Conservation (phyloP, 2,888 invertebrate species). For the Acronicta psi region DNA sequence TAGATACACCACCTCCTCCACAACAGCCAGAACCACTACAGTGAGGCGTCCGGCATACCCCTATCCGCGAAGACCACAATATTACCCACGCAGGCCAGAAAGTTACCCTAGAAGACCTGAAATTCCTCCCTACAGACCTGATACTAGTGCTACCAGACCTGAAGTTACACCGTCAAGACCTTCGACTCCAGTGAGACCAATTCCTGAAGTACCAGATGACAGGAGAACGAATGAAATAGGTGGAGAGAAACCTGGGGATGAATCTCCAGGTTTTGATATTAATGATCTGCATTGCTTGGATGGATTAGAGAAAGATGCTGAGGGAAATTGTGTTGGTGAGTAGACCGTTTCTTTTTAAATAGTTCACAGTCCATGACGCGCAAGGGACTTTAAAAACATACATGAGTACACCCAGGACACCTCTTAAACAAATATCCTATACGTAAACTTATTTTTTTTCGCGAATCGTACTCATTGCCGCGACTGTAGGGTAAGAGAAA, state of each 20-base stretch:
- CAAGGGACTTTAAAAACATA: no score
- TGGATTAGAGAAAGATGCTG: slow-evolving; percentile 87
- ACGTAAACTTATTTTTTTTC: no score
- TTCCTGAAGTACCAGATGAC: slow-evolving; percentile 38
- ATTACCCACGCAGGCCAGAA: slow-evolving; percentile 40
- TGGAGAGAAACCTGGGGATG: slow-evolving; percentile 34
- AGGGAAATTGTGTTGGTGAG: slow-evolving; percentile 90
- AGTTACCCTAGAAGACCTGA: slow-evolving; percentile 43
- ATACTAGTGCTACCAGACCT: slow-evolving; percentile 23
- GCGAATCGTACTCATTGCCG: no score
- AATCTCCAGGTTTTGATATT: slow-evolving; percentile 62
- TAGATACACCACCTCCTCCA: slow-evolving; percentile 10
- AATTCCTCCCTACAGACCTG: slow-evolving; percentile 35
- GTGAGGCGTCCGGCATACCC: slow-evolving; percentile 41
- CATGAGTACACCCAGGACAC: no score
- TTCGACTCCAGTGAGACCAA: slow-evolving; percentile 21
- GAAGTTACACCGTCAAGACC: slow-evolving; percentile 19
- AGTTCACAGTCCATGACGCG: no score
- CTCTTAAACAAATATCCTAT: no score
- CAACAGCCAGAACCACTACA: slow-evolving; percentile 44
- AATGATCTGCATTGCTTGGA: slow-evolving; percentile 79
- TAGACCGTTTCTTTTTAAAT: not conserved
- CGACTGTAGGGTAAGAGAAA: no score
- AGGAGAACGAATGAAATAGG: slow-evolving; percentile 58
- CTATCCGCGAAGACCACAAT: slow-evolving; percentile 45